Conservation (phyloP, 2,113 vertebrate genomes). For the Tamias sibiricus region DNA sequence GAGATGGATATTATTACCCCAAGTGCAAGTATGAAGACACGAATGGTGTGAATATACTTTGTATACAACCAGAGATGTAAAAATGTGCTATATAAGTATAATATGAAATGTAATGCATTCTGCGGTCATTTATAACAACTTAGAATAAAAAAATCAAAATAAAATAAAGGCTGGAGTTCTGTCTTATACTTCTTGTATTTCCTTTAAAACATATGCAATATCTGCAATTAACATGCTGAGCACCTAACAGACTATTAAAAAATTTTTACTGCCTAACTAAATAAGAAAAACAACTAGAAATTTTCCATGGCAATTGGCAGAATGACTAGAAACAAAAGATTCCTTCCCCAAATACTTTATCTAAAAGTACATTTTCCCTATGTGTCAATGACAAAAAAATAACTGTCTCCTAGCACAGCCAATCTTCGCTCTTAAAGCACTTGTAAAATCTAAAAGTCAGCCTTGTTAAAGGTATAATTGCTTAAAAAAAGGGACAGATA, state of each 20-base stretch:
- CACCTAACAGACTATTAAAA: conserved; percentile 28
- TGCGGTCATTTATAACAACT: too few relatives aligned
- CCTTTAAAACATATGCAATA: conserved; percentile 34
- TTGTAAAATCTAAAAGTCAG: conserved; percentile 5
- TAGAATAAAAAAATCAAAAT: too few relatives aligned
- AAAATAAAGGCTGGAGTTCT: background rate
- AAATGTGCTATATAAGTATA: too few relatives aligned
- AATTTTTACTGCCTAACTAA: conserved; percentile 60
- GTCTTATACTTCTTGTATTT: background rate
- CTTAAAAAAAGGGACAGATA: conserved; percentile 45
- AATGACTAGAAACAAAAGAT: conserved; percentile 1
- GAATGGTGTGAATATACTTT: too few relatives aligned
- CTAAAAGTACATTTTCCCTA: conserved; percentile 32
- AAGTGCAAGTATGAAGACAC: too few relatives aligned
- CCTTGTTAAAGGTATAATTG: background rate
- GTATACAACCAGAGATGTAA: too few relatives aligned
- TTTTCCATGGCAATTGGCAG: background rate
- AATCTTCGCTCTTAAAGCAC: background rate
- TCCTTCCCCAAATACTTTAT: background rate
- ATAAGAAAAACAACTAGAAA: conserved; percentile 50
- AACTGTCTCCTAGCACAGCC: background rate
- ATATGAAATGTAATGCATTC: too few relatives aligned
- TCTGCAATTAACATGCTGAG: conserved; percentile 5
- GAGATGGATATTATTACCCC: too few relatives aligned
- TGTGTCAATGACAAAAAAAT: conserved; percentile 5